These are phyloP conservation scores for Morinoia aosen DNA, from an alignment of 2,888 invertebrate species.

Conservation along the genomic window DNA sequence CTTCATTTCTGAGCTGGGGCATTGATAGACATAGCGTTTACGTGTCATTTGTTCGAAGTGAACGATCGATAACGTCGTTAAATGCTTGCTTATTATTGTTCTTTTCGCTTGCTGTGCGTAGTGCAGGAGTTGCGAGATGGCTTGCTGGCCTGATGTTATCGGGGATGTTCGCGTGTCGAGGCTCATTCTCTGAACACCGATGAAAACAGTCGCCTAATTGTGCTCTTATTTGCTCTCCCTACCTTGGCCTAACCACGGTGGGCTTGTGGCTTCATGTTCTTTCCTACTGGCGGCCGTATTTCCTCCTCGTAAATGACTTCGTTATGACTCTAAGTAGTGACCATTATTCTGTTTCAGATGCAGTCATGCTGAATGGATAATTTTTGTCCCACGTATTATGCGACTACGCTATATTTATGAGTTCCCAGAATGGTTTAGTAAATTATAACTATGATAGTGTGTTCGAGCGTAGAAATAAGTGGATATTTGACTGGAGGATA, in stretches of 20 bases:
- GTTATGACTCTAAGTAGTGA: not conserved
- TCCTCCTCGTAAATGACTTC: not conserved
- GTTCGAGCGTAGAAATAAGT: not conserved
- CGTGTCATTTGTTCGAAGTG: not conserved
- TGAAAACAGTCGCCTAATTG: conserved; percentile 17
- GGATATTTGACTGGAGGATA: not conserved
- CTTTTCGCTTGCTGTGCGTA: not conserved
- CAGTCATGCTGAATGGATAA: not conserved
- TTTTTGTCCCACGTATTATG: not conserved
- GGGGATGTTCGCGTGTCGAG: not conserved
- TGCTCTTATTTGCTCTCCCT: not conserved
- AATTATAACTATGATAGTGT: not conserved
- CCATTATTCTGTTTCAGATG: not conserved
- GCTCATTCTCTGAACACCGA: not conserved
- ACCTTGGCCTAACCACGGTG: not conserved
- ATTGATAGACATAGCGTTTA: not conserved
- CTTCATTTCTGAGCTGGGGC: not conserved
- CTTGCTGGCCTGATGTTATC: not conserved
- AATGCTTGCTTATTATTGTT: not conserved
- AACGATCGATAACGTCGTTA: not conserved
- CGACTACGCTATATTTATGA: not conserved
- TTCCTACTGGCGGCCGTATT: not conserved
- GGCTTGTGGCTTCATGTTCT: not conserved
- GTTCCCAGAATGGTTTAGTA: not conserved
- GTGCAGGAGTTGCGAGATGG: not conserved